phyloP scores from a whole-genome alignment of 2,888 invertebrate species.

The Athetis lepigone region DNA sequence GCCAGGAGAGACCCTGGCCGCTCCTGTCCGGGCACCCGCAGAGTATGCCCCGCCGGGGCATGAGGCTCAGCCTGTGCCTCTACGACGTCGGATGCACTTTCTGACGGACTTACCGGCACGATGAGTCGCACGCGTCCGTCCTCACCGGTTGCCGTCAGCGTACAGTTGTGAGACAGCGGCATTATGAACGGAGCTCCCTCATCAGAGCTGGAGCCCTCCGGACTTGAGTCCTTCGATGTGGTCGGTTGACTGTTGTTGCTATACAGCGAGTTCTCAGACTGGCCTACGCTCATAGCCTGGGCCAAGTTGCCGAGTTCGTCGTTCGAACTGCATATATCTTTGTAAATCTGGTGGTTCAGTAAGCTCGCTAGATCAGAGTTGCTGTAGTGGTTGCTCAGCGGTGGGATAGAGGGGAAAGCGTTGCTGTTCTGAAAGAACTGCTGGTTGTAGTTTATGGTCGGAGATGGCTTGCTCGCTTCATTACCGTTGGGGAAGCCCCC shows the following conservation, averaged over 20 bases:
- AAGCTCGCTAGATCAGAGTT: conserved; percentile 78
- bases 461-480: conserved; percentile 57
- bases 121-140: conserved; percentile 92
- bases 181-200: conserved; percentile 91
- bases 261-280: conserved; percentile 80
- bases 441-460: conserved; percentile 75
- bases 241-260: conserved; percentile 83
- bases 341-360: conserved; percentile 72
- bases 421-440: conserved; percentile 84
- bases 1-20: conserved; percentile 78
- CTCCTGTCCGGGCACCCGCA: conserved; percentile 88
- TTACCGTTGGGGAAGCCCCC: conserved; percentile 71
- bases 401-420: conserved; percentile 85
- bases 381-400: conserved; percentile 79
- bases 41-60: conserved; percentile 83
- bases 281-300: conserved; percentile 82
- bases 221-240: conserved; percentile 86
- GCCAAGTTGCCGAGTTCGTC: conserved; percentile 72
- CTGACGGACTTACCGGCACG: conserved; percentile 91
- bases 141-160: conserved; percentile 91
- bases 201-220: conserved; percentile 82
- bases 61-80: conserved; percentile 73
- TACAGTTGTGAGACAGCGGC: conserved; percentile 92
- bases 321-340: conserved; percentile 70
- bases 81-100: conserved; percentile 77